phyloP scores from a whole-genome alignment of 2,797 vertebrate genomes.

The Paramormyrops hopkinsi region DNA sequence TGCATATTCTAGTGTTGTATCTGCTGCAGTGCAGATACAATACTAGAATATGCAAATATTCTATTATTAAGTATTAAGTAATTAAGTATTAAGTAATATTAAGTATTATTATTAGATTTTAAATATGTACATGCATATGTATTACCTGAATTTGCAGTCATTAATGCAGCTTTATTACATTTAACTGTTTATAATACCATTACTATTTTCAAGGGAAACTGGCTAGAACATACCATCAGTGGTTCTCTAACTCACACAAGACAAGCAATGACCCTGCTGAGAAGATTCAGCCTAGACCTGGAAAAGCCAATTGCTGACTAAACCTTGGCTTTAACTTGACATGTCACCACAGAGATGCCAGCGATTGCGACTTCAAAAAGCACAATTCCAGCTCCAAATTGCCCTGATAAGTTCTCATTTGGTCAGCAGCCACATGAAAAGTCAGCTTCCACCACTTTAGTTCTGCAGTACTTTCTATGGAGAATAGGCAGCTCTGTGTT shows the following conservation, averaged over 20 bases:
- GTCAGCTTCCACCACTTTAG: slow-evolving; percentile 39
- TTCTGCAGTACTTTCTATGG: slow-evolving; percentile 45
- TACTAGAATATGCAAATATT: no score
- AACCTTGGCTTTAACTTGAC: slow-evolving; percentile 3
- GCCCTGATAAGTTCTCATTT: slow-evolving; percentile 3
- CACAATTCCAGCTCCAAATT: slow-evolving; percentile 7
- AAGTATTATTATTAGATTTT: background rate
- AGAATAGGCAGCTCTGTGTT: slow-evolving; percentile 40
- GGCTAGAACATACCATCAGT: background rate
- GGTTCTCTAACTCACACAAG: background rate
- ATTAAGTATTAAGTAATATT: background rate
- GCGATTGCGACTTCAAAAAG: background rate
- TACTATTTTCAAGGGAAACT: background rate
- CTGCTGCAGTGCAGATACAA: background rate
- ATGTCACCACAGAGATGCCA: background rate
- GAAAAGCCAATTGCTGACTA: background rate
- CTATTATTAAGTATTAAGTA: no score
- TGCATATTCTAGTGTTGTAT: background rate
- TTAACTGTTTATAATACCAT: background rate
- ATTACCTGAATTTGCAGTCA: background rate
- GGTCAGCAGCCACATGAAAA: background rate
- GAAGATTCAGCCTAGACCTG: background rate
- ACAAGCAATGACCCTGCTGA: background rate
- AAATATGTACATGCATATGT: background rate
- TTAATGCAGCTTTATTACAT: background rate